Evolutionary conservation across 2,888 invertebrate species (phyloP).

Genomic region (Drosophila mimetica): DNA sequence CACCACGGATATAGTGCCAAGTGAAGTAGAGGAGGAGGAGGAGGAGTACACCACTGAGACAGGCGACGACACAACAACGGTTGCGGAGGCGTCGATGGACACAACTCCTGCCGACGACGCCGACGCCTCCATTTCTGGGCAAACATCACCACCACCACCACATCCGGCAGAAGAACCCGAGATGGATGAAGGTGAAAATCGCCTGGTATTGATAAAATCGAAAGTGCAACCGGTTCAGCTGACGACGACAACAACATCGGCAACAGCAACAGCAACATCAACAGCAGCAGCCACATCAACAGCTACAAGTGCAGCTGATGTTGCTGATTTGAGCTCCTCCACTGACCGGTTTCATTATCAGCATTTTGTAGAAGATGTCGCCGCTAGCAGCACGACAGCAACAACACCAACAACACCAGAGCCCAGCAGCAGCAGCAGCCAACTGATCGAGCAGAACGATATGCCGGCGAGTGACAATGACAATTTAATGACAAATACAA

Average conservation of each 20-base stretch:
- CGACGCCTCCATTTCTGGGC: slow-evolving; percentile 14
- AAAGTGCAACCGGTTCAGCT: slow-evolving; percentile 82
- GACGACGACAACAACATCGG: slow-evolving; percentile 30
- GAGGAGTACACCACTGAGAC: slow-evolving; percentile 19
- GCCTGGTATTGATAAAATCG: slow-evolving; percentile 76
- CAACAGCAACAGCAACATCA: slow-evolving; percentile 19
- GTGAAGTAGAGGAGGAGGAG: slow-evolving; percentile 10
- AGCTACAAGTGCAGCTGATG: slow-evolving; percentile 35
- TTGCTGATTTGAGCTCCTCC: slow-evolving; percentile 39
- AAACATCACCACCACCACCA: slow-evolving; percentile 16
- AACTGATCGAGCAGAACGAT: slow-evolving; percentile 43
- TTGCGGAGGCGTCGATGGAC: slow-evolving; percentile 25
- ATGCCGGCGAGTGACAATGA: slow-evolving; percentile 50
- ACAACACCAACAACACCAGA: slow-evolving; percentile 15
- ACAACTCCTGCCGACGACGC: neutral
- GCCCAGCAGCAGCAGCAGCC: slow-evolving; percentile 33
- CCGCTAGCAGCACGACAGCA: slow-evolving; percentile 16
- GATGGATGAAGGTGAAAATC: slow-evolving; percentile 53
- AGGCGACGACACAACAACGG: slow-evolving; percentile 14
- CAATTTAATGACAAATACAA: slow-evolving; percentile 73
- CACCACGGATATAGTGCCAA: slow-evolving; percentile 52
- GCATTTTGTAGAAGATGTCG: slow-evolving; percentile 50
- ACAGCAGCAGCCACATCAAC: slow-evolving; percentile 21
- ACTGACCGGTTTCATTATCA: slow-evolving; percentile 81
- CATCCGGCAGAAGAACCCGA: slow-evolving; percentile 28